Percentiles rank a stretch among this genome's conserved stretches.
Evolutionary conservation across 2,888 invertebrate species (phyloP).

Genomic region (Caenorhabditis sp.): DNA sequence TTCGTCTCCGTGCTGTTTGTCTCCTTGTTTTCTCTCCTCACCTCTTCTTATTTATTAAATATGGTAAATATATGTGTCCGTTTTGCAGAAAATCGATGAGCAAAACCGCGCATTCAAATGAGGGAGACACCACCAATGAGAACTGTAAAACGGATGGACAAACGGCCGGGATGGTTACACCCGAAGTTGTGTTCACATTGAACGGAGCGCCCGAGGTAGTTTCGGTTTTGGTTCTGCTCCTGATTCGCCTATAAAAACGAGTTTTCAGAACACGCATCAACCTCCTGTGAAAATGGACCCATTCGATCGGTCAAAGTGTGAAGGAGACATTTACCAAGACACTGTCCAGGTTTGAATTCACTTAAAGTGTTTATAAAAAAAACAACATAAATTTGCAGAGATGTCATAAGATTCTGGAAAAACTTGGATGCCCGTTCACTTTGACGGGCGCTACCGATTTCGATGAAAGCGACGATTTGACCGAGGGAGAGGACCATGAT

Average conservation of each 20-base stretch:
- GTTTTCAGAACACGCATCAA: no score
- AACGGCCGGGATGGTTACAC: no score
- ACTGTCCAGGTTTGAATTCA: constrained; percentile 28
- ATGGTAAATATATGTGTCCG: background rate
- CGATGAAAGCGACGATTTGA: constrained; percentile 38
- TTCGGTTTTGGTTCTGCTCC: background rate
- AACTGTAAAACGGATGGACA: no score
- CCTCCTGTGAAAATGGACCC: constrained; percentile 29
- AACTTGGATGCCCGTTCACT: constrained; percentile 9
- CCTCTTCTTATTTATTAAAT: no score
- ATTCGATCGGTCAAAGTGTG: constrained; percentile 43
- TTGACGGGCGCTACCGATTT: background rate
- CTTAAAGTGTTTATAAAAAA: background rate
- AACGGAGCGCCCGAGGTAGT: constrained; percentile 16
- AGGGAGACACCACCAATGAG: no score
- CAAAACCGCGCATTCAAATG: constrained; percentile 2
- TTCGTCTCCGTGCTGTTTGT: constrained; percentile 14
- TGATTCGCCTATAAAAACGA: no score
- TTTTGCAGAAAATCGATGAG: constrained; percentile 33
- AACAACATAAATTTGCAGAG: constrained; percentile 16
- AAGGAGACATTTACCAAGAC: constrained; percentile 26
- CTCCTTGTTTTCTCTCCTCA: constrained; percentile 6
- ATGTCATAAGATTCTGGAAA: constrained; percentile 33
- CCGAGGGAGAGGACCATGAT: constrained; percentile 34
- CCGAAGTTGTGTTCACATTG: constrained; percentile 19